A percentile compares a stretch with the other conserved stretches of the same genome.
Evolutionary conservation across 2,113 vertebrate species (phyloP).

Genomic region (Toxotes chatareus): DNA sequence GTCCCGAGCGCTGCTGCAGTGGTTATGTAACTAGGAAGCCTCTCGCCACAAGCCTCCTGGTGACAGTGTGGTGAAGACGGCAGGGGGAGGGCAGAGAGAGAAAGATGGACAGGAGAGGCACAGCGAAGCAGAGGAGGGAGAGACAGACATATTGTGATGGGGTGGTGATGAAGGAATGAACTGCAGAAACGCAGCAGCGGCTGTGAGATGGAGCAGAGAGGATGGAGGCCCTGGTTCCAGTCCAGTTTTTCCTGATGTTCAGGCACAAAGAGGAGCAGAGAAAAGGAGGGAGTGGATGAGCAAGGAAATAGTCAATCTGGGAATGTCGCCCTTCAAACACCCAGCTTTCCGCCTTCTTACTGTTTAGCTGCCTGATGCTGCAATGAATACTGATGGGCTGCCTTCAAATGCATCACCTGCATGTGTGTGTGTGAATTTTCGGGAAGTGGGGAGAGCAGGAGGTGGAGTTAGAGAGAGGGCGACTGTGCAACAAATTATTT

Average conservation of each 20-base stretch:
- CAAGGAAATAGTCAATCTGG: constrained; percentile 41
- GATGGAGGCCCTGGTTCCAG: constrained; percentile 41
- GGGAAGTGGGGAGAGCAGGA: constrained; percentile 17
- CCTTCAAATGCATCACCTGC: constrained; percentile 36
- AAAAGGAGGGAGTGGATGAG: constrained; percentile 30
- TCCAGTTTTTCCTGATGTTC: constrained; percentile 53
- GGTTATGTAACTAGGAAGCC: constrained; percentile 78
- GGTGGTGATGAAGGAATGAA: constrained; percentile 59
- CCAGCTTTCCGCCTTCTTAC: constrained; percentile 43
- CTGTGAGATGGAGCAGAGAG: constrained; percentile 46
- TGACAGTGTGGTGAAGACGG: constrained; percentile 67
- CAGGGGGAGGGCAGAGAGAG: constrained; percentile 37
- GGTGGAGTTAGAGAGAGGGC: constrained; percentile 6
- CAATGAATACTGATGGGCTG: constrained; percentile 74
- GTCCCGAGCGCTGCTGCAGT: constrained; percentile 76
- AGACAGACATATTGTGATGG: constrained; percentile 65
- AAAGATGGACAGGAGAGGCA: constrained; percentile 33
- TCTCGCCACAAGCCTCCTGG: constrained; percentile 74
- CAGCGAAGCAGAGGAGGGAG: constrained; percentile 40
- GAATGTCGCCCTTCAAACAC: constrained; percentile 58
- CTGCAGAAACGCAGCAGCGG: constrained; percentile 43
- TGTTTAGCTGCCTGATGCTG: constrained; percentile 59
- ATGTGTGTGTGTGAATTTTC: constrained; percentile 15
- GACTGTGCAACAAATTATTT: constrained; percentile 11
- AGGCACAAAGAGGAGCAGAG: constrained; percentile 20